Evolutionary conservation across 2,888 invertebrate genomes (phyloP).

Genomic region (Ceratothoa steindachneri): DNA sequence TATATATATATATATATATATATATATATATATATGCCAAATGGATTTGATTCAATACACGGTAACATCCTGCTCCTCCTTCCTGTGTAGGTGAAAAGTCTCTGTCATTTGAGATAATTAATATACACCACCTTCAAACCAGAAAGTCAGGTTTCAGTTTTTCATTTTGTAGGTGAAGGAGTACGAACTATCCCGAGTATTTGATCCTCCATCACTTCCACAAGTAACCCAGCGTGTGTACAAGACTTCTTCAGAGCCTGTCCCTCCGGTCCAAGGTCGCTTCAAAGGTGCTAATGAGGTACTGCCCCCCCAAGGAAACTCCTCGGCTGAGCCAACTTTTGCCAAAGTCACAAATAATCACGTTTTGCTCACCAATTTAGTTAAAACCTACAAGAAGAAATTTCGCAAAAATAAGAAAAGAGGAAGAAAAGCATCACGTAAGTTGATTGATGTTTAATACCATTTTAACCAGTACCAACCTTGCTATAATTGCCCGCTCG

Average conservation of each 20-base stretch:
- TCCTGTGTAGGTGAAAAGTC: too few relatives aligned
- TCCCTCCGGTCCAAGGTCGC: background rate
- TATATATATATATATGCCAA: background rate
- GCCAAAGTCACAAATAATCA: conserved; percentile 1
- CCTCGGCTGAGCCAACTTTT: background rate
- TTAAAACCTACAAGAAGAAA: conserved; percentile 40
- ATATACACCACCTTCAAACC: too few relatives aligned
- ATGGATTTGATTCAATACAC: too few relatives aligned
- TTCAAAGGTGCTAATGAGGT: conserved; percentile 20
- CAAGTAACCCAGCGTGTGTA: background rate
- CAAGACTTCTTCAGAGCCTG: background rate
- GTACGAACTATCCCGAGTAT: conserved; percentile 37
- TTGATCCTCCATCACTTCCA: conserved; percentile 20
- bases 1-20: background rate
- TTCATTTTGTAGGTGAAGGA: conserved; percentile 30
- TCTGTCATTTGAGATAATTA: too few relatives aligned
- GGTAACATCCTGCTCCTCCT: too few relatives aligned
- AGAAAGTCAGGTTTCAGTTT: too few relatives aligned
- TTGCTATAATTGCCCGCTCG: too few relatives aligned
- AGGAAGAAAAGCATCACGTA: conserved; percentile 36
- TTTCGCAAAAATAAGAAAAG: conserved; percentile 37
- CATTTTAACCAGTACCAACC: background rate
- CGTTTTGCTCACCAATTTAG: conserved; percentile 25
- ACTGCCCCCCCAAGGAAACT: conserved; percentile 3
- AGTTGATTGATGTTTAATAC: conserved; percentile 15